Evolutionary conservation across 2,888 invertebrate genomes (phyloP), one percentile per base, ranked within the genome.

Genomic region (Oscheius sp.): DNA sequence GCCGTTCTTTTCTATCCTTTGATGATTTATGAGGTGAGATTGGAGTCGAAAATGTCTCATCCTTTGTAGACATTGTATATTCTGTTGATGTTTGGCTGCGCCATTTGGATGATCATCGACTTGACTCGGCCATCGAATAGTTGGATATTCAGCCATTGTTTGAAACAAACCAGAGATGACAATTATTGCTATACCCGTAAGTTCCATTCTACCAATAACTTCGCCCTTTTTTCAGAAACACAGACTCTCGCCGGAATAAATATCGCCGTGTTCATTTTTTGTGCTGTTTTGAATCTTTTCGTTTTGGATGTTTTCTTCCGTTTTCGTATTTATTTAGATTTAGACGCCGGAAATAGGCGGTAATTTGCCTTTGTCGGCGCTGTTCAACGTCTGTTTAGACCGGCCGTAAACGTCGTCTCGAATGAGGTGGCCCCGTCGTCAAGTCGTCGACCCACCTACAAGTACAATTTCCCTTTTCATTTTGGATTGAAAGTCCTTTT

Each of bases 231-330:
- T 52, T 66, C 18, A 66, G 66, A 66, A 1, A 66, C 66, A 18
- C 66, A 49, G 2, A 23, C 27, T 0, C n/a, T 66, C 27, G 49
- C 66, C 12, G 66, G 66, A 16, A 66, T 66, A 3, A 49, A 66
- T 52, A 23, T 66, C 52, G 66, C 25, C 9, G 52, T 66, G 16
- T 66, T 66, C 66, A 29, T 52, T 2, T 1, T 29, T 5, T 66
- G 16, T n/a, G 49, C 52, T 12, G 2, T 52, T 27, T 52, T 66
- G 29, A 66, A 66, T 21, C 7, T 66, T 7, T 66, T 66, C 27
- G 66, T 66, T 2, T 21, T 66, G 27, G 66, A 66, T 66, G 66
- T 66, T 7, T 66, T 49, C 52, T 66, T 52, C 18, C 49, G 66
- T 25, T 66, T 66, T n/a, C 25, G 66, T 1, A n/a, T 52, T 7